Evolutionary conservation across 2,888 invertebrate species (phyloP).

Genomic region (Lasioglossum villosulum): DNA sequence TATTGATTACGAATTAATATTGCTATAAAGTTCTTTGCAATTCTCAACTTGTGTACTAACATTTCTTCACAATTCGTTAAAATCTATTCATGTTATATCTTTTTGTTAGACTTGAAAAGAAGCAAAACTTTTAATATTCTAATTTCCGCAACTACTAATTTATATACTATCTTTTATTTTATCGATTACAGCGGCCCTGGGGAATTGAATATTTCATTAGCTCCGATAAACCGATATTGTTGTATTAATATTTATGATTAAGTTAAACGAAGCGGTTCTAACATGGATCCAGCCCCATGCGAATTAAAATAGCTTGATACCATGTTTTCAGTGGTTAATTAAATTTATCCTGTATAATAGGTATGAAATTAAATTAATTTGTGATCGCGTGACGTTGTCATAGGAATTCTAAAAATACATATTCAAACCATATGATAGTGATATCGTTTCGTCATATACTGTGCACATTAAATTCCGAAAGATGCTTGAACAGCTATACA

Average conservation of each 20-base stretch:
- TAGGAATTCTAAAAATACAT: not conserved
- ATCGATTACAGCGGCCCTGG: not conserved
- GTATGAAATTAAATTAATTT: not conserved
- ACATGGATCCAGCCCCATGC: not conserved
- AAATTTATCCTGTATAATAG: not conserved
- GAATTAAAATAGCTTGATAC: not conserved
- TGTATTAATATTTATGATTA: not conserved
- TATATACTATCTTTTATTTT: not conserved
- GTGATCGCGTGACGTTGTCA: not conserved
- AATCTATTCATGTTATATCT: not conserved
- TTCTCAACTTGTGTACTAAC: no score
- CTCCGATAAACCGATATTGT: not conserved
- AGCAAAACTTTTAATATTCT: not conserved
- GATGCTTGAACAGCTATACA: not conserved
- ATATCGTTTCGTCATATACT: not conserved
- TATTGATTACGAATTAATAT: not conserved
- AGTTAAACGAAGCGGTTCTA: not conserved
- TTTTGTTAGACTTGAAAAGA: no score
- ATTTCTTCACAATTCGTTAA: not conserved
- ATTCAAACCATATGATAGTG: not conserved
- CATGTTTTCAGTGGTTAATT: not conserved
- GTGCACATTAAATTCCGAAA: not conserved
- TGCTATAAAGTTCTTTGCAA: no score
- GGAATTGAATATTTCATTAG: constrained; percentile 1
- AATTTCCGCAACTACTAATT: not conserved